Evolutionary conservation across 2,888 invertebrate genomes (phyloP).

Genomic region (Rosalia funebris): DNA sequence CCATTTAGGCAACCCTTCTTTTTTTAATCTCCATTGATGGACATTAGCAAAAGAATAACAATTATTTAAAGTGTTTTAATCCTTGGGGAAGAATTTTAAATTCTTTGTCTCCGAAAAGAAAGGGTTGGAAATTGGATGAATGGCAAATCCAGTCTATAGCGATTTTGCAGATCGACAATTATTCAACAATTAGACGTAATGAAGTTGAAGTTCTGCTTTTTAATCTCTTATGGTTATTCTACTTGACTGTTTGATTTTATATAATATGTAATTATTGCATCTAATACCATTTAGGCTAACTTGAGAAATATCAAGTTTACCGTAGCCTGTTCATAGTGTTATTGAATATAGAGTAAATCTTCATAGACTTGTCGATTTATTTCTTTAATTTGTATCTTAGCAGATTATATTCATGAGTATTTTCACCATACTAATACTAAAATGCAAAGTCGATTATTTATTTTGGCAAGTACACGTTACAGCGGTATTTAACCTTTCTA

Average conservation of each 20-base stretch:
- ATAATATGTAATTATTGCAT: no score
- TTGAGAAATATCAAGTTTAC: no score
- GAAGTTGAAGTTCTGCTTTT: constrained; percentile 14
- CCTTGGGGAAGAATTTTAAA: constrained; percentile 56
- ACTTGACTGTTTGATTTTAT: neutral
- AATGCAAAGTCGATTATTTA: no score
- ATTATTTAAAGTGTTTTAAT: constrained; percentile 61
- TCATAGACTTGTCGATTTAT: no score
- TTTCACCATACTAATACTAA: no score
- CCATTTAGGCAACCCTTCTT: constrained; percentile 33
- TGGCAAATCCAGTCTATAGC: constrained; percentile 50
- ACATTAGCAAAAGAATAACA: constrained; percentile 53
- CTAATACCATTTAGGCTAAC: no score
- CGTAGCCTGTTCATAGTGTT: no score
- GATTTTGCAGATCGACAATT: constrained; percentile 33
- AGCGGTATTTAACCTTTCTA: no score
- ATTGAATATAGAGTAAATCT: no score
- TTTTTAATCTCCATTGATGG: constrained; percentile 46
- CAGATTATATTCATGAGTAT: no score
- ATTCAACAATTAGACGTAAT: constrained; percentile 31
- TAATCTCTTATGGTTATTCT: neutral
- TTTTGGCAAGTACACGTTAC: no score
- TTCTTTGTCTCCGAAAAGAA: constrained; percentile 56
- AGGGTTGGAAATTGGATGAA: constrained; percentile 57
- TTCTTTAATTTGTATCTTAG: no score